Evolutionary conservation across 2,888 invertebrate genomes (phyloP), one percentile per base, ranked within the genome.

Genomic region (Drosophila infuscata): DNA sequence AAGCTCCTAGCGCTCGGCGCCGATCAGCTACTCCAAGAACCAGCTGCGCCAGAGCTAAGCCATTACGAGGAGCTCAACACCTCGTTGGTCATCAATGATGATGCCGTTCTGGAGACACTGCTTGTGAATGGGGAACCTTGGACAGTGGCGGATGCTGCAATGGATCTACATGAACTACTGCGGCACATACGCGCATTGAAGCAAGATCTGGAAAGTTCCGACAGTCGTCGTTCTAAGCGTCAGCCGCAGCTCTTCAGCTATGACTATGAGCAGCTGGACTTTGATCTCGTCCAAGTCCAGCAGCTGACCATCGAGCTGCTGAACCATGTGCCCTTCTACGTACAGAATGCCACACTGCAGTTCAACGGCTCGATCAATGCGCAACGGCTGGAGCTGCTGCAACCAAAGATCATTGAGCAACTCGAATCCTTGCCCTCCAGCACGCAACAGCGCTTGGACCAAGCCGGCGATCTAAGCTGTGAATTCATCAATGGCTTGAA

Each of bases 401-500:
- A 80, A 7, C 76, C 69, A 0, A 54, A 38, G 36, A 20, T 38
- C 11, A n/a, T 35, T 9, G 57, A 60, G 33, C 56, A 53, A 57
- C 38, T 41, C 48, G 48, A 79, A 72, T 60, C 73, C 43, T 69
- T 79, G 59, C 76, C 77, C 62, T 80, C 75, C 65, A 75, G 30
- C 49, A 66, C 65, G 3, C 54, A 54, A 35, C 66, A 74, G 30
- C 57, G 33, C 7, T 56, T 91, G 15, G 25, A 73, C 8, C 65
- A 92, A 8, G 71, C 81, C 17, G 91, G 89, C 1, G 78, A 93
- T 68, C 61, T 94, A 3, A 67, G 83, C 6, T 92, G 91, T 65
- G 82, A 91, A 2, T 89, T 68, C 15, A 92, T 95, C 2, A 95
- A 95, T 86, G 94, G 93, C 3, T 78, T 94, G 29, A 59, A 91